Base-by-base conservation (phyloP, 2,888 invertebrate genomes). In the Tipula lateralis region DNA sequence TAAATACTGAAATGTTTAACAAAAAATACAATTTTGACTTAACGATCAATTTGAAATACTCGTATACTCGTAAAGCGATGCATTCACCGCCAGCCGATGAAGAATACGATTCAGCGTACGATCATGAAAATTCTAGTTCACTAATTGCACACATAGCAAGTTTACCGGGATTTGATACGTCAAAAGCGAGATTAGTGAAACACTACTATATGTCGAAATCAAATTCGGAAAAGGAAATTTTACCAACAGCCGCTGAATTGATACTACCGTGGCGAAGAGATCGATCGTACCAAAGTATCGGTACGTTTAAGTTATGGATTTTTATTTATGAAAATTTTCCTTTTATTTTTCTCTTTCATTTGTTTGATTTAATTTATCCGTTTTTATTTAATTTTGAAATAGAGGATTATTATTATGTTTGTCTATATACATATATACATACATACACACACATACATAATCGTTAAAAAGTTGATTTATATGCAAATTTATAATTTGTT, bases 201-300 rank as follows among this genome's bases (percentile, higher is more conserved):
- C 93, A 93, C 89, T 93, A 93, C 91, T 92, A 93, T 90, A 85
- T 86, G 84, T 86, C 87, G 84, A 85, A 83, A 36, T 66, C 84
- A 36, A 84, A 84, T 84, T 88, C 89, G 86, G 89, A 90, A 86
- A 88, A 87, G 89, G 93, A 93, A 87, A 92, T 93, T 88, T 92
- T 93, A 88, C 93, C 94, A 87, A 95, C 95, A 87, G 94, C 94
- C 88, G 94, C 95, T 89, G 96, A 96, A 92, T 93, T 94, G 90
- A 94, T 94, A 87, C 93, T 96, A 90, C 96, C 96, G 89, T 96
- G 96, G 96, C 93, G 95, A 90, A 92, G 94, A 90, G 94, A 94
- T 91, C 92, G 92, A 91, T 93, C 93, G 91, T 93, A 92, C 91
- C 93, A 93, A 90, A 93, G 93, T 91, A 92, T 93, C 91, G 94